Evolutionary conservation across 2,888 invertebrate species (phyloP), one percentile per base, ranked within the genome.

Genomic region (Drosophila cracens): DNA sequence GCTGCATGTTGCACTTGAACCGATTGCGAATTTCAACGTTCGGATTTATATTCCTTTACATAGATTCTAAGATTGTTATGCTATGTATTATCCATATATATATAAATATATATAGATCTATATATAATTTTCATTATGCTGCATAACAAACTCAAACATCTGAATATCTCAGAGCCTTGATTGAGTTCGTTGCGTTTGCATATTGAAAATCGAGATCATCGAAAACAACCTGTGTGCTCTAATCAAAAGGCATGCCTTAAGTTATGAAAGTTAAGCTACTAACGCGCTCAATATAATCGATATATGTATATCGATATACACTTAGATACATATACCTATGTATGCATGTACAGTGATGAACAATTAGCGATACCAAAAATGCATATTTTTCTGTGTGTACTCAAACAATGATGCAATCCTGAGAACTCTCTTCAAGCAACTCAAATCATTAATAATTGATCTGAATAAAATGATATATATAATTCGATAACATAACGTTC

Each of bases 201-300:
- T 36, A 4, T 46, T 21, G 13, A 21, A 13, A 5, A 18, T 29
- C 5, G 18, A 34, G 18, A 27, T 13, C 34, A 34, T 53, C 6
- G 4, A 38, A 56, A 38, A 36, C 27, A 11, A 33, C 21, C 16
- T 2, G 21, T 58, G 57, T 73, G 53, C 40, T 21, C 54, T 78
- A 67, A 78, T 67, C 66, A 40, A 40, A 67, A 68, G 79, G 78
- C 78, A 78, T 78, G 78, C 40, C 36, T 56, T 78, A 78, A 68
- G 79, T 78, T 79, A 74, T 27, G 56, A 53, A 54, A 62, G 65
- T 70, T 73, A 74, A 67, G 66, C 74, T 61, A 77, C 74, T 77
- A 78, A 78, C 70, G 51, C 59, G 56, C 43, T 63, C 72, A 48
- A 62, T 63, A 43, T 16, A 18, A 36, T 31, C 33, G 36, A 54